phyloP scores from a whole-genome alignment of 2,113 vertebrate genomes.

The Cnemophilus loriae region DNA sequence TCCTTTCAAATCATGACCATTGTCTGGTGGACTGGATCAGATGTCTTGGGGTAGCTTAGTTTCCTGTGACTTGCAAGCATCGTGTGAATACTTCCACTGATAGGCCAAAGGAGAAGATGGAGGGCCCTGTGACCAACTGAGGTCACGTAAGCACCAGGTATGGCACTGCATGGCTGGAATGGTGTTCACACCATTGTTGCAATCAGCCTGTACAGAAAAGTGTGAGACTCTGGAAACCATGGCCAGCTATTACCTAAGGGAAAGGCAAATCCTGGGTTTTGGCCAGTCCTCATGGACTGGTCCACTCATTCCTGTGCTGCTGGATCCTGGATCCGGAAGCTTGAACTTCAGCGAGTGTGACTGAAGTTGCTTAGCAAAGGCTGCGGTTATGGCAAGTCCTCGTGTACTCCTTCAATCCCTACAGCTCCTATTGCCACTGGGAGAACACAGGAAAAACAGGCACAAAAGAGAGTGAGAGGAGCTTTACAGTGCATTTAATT shows the following conservation, averaged over 20 bases:
- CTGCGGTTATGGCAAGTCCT: background rate
- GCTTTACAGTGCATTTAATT: background rate
- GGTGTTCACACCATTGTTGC: background rate
- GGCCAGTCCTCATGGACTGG: background rate
- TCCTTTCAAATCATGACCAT: background rate
- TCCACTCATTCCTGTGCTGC: accelerated
- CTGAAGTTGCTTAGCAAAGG: background rate
- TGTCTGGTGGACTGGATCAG: background rate
- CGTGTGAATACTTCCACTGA: background rate
- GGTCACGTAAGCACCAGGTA: too few species aligned
- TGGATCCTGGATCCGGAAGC: background rate
- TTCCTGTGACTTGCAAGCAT: background rate
- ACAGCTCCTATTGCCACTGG: background rate
- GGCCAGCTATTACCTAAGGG: background rate
- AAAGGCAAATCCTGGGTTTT: background rate
- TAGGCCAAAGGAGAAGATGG: background rate
- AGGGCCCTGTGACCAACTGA: background rate
- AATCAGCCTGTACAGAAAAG: background rate
- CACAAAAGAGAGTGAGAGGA: background rate
- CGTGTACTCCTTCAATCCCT: background rate
- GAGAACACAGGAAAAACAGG: background rate
- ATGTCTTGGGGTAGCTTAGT: background rate
- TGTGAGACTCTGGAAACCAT: background rate
- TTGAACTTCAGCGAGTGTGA: accelerated
- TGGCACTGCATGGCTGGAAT: background rate